A percentile compares a stretch with the other conserved stretches of the same genome.
Conservation (phyloP, 2,113 vertebrate genomes). For the Guaruba guarouba region DNA sequence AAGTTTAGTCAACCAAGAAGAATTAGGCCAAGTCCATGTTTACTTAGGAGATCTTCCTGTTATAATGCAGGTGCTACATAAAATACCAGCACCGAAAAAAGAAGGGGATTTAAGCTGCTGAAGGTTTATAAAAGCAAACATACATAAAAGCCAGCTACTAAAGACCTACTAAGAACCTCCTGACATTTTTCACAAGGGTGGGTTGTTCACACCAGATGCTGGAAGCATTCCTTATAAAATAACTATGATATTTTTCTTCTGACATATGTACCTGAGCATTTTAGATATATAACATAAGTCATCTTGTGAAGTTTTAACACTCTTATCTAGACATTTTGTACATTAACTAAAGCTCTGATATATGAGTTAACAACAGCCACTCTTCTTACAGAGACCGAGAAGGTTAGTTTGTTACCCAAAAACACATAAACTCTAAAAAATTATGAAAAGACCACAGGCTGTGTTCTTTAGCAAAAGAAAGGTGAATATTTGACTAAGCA, state of each 20-base stretch:
- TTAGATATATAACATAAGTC: not conserved
- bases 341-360: not conserved
- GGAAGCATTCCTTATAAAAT: not conserved
- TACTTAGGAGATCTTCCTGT: not conserved
- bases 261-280: not conserved
- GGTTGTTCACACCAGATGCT: not conserved
- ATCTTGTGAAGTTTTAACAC: not conserved
- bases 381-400: not conserved
- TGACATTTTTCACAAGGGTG: not conserved
- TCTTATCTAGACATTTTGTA: not conserved
- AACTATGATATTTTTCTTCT: not conserved
- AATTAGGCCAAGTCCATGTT: not conserved
- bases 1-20: not conserved
- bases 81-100: not conserved
- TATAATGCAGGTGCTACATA: not conserved
- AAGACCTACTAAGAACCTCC: not conserved
- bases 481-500: not conserved
- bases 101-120: not conserved
- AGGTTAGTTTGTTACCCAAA: not conserved
- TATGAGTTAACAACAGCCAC: not conserved
- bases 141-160: not conserved
- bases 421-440: not conserved
- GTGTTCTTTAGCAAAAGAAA: not conserved
- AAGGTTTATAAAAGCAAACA: not conserved
- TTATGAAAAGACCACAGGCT: not conserved